phyloP scores from a whole-genome alignment of 2,797 vertebrate species.

The Pseudocheirus occidentalis region DNA sequence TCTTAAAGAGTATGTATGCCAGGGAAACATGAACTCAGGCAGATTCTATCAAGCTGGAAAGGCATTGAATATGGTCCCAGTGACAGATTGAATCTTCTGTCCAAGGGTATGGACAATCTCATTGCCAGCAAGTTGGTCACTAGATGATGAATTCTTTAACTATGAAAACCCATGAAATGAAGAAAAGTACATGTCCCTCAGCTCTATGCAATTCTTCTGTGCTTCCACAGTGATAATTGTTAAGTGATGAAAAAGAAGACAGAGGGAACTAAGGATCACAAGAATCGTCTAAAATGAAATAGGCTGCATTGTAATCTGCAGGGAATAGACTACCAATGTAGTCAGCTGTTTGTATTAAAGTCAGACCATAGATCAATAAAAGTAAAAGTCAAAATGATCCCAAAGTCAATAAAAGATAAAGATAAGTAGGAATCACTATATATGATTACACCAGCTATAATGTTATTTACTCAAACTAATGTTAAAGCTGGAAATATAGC shows the following conservation, averaged over 20 bases:
- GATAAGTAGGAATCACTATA: too few relatives aligned
- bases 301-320: background rate
- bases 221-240: background rate
- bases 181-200: background rate
- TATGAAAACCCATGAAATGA: background rate
- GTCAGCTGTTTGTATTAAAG: background rate
- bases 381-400: background rate
- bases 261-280: background rate
- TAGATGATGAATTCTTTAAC: background rate
- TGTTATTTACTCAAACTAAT: too few relatives aligned
- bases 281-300: background rate
- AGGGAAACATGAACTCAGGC: background rate
- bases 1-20: background rate
- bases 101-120: background rate
- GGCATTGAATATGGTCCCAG: background rate
- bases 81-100: background rate
- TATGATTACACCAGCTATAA: too few relatives aligned
- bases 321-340: background rate
- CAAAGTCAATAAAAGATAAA: background rate
- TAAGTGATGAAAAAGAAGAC: background rate
- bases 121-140: background rate
- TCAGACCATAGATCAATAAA: background rate
- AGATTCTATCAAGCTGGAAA: background rate
- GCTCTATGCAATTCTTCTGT: background rate
- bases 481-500: too few relatives aligned